Conservation (phyloP, 2,113 vertebrate species). For the Cichladusa arquata region DNA sequence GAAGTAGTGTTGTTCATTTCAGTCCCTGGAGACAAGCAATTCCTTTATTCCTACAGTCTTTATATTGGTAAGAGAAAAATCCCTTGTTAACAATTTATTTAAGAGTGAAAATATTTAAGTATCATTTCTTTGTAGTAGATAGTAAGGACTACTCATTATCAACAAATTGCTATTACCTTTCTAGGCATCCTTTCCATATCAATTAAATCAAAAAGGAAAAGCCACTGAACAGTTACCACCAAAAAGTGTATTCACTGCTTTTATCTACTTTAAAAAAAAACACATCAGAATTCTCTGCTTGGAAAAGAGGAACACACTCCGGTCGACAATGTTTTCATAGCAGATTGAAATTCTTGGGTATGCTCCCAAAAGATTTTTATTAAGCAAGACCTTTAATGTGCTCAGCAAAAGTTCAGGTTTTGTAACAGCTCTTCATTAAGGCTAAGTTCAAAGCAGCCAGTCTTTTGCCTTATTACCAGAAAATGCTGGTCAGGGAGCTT, state of each 20-base stretch:
- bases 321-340: neutral
- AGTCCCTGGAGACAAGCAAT: neutral
- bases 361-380: neutral
- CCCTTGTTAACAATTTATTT: neutral
- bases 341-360: neutral
- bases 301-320: neutral
- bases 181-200: neutral
- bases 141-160: neutral
- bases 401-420: neutral
- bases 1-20: neutral
- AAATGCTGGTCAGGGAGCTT: neutral
- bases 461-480: conserved; percentile 1
- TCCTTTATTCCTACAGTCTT: neutral
- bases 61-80: neutral
- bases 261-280: neutral
- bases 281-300: neutral
- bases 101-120: neutral
- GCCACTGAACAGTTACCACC: neutral
- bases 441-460: neutral
- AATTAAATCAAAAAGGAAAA: neutral
- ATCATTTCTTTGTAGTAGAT: neutral
- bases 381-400: neutral
- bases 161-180: neutral
- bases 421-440: neutral
- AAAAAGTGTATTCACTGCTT: neutral